These are phyloP conservation scores for Chloroceryle inda DNA, from an alignment of 2,797 vertebrate genomes.

Conservation along the genomic window DNA sequence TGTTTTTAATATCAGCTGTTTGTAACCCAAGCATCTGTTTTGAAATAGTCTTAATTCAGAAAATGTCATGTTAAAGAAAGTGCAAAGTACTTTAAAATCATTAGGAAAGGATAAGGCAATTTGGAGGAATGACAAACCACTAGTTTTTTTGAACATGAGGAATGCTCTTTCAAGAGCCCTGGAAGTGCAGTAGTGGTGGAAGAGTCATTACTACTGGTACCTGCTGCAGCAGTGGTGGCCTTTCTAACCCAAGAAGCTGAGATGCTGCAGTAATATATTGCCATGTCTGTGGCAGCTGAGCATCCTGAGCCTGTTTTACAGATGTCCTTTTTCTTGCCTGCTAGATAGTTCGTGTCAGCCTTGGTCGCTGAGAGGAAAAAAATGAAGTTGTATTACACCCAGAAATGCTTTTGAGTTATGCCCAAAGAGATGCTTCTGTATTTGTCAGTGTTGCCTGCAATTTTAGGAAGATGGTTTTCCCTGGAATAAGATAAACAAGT, in stretches of 20 bases:
- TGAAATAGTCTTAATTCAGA: conserved; percentile 69
- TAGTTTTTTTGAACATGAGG: background rate
- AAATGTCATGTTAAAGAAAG: conserved; percentile 76
- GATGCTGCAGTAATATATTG: background rate
- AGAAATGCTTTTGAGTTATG: background rate
- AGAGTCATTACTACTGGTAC: background rate
- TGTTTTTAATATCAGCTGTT: conserved; percentile 78
- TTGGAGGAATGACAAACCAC: conserved; percentile 27
- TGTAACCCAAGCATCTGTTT: conserved; percentile 77
- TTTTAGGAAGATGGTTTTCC: background rate
- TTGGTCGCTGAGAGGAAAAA: background rate
- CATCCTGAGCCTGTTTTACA: background rate
- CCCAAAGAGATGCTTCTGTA: background rate
- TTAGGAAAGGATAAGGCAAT: conserved; percentile 64
- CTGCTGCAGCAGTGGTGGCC: background rate
- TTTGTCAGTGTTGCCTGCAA: background rate
- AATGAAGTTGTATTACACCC: background rate
- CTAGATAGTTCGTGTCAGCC: background rate
- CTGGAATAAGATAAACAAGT: background rate
- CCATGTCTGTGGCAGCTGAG: background rate
- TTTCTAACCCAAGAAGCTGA: background rate
- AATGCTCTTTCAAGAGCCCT: background rate
- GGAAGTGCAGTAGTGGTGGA: background rate
- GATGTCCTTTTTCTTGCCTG: background rate
- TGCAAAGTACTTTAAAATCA: conserved; percentile 72